Evolutionary conservation across 2,888 invertebrate genomes (phyloP).

Genomic region (Entomobrya multifasciata): DNA sequence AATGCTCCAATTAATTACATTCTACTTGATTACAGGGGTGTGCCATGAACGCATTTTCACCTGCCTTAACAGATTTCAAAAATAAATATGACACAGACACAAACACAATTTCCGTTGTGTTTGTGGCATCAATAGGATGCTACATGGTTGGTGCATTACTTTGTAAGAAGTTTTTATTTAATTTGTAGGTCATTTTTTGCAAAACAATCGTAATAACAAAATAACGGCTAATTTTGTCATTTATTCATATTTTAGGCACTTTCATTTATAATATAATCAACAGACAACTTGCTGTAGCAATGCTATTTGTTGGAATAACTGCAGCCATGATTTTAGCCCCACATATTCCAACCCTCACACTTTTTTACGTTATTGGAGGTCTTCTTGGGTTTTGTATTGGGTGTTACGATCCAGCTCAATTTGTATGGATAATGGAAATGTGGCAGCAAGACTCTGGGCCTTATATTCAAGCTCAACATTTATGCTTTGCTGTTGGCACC

Average conservation of each 20-base stretch:
- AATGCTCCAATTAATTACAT: background rate
- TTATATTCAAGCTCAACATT: conserved; percentile 75
- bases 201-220: background rate
- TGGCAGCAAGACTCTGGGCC: conserved; percentile 66
- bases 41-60: conserved; percentile 61
- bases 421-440: conserved; percentile 76
- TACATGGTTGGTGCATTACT: conserved; percentile 68
- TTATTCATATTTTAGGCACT: conserved; percentile 57
- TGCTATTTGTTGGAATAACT: conserved; percentile 61
- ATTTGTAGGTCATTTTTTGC: background rate
- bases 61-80: conserved; percentile 61
- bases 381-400: conserved; percentile 70
- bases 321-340: conserved; percentile 62
- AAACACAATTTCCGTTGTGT: conserved; percentile 58
- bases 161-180: conserved; percentile 52
- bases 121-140: conserved; percentile 35
- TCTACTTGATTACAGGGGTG: conserved; percentile 55
- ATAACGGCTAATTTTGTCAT: background rate
- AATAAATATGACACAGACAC: conserved; percentile 65
- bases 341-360: conserved; percentile 42
- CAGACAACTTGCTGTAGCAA: conserved; percentile 63
- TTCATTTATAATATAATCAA: conserved; percentile 69
- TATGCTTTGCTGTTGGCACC: conserved; percentile 70
- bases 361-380: conserved; percentile 66
- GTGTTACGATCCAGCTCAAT: conserved; percentile 69